These are phyloP conservation scores for Albula glossodonta DNA, from an alignment of 2,113 vertebrate genomes.

Conservation along the genomic window DNA sequence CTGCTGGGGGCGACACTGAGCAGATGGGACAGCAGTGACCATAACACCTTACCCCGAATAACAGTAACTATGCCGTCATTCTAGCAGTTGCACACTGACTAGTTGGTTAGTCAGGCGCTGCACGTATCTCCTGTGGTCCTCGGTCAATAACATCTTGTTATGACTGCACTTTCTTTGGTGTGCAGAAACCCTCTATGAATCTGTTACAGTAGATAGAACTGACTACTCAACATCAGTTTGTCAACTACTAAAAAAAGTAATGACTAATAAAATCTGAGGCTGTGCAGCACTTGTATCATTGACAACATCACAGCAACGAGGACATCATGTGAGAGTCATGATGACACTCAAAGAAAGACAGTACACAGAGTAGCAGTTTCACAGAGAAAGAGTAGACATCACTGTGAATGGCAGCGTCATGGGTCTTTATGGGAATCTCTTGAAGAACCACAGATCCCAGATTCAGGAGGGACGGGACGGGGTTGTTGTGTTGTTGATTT, in stretches of 20 bases:
- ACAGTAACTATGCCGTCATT: neutral
- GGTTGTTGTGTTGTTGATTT: slow-evolving; percentile 18
- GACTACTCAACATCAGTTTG: too few species aligned
- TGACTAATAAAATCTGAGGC: too few species aligned
- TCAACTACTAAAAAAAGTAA: too few species aligned
- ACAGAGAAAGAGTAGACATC: neutral
- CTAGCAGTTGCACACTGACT: too few species aligned
- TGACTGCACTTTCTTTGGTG: too few species aligned
- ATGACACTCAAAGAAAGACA: neutral
- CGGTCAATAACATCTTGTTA: neutral
- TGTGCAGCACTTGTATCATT: too few species aligned
- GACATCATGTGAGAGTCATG: neutral
- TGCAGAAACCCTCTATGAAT: too few species aligned
- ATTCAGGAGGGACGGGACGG: neutral
- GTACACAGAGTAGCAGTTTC: neutral
- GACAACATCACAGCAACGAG: neutral
- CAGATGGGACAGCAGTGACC: neutral
- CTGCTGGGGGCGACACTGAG: neutral
- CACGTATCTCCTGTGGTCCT: neutral
- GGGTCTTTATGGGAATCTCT: neutral
- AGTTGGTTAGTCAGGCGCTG: too few species aligned
- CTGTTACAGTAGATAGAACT: too few species aligned
- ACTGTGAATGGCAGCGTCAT: neutral
- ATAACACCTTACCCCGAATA: neutral
- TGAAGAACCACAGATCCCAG: neutral